Evolutionary conservation across 2,113 vertebrate species (phyloP).

Genomic region (Passer montanus): DNA sequence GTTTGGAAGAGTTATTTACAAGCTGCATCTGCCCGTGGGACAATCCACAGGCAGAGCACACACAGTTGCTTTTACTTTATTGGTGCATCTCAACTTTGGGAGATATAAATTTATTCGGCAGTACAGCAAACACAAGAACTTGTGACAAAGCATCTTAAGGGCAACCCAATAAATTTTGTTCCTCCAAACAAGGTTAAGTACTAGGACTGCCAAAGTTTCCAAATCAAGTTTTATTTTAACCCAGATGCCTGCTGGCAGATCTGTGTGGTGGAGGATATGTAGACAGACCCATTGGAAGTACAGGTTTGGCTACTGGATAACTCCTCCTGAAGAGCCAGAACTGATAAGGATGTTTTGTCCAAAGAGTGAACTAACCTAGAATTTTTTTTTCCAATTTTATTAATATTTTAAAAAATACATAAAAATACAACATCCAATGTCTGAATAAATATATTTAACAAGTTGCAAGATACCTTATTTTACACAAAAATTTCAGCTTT

Average conservation of each 20-base stretch:
- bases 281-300: conserved; percentile 24
- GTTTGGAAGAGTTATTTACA: conserved; percentile 92
- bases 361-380: conserved; percentile 84
- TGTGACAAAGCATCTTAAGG: conserved; percentile 69
- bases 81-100: conserved; percentile 76
- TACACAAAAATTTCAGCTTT: conserved; percentile 92
- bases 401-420: conserved; percentile 93
- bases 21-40: conserved; percentile 73
- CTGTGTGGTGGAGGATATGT: conserved; percentile 7
- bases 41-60: conserved; percentile 80
- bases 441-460: conserved; percentile 99
- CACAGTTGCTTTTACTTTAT: conserved; percentile 69
- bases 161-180: conserved; percentile 71
- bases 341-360: conserved; percentile 66
- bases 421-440: conserved; percentile 92
- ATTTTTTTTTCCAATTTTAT: conserved; percentile 84
- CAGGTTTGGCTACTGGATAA: conserved; percentile 32
- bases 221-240: conserved; percentile 41
- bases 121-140: conserved; percentile 73
- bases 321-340: conserved; percentile 66
- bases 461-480: conserved; percentile 93
- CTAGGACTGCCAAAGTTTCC: conserved; percentile 80
- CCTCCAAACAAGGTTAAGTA: conserved; percentile 70
- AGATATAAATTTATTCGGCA: conserved; percentile 76
- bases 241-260: conserved; percentile 68